Evolutionary conservation across 2,113 vertebrate genomes (phyloP).

Genomic region (Sciurus niger): DNA sequence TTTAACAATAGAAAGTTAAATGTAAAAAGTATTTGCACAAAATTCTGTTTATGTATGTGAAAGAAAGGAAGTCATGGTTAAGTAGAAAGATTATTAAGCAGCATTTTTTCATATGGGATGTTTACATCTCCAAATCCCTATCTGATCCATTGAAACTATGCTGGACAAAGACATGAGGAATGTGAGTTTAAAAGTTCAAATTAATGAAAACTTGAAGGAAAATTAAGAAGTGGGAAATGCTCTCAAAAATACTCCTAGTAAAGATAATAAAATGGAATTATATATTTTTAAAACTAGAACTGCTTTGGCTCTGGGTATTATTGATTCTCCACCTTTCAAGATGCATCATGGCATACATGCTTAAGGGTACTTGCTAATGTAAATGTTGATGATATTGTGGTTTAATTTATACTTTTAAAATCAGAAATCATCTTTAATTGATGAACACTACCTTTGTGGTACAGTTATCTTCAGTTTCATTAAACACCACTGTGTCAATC

Average conservation of each 20-base stretch:
- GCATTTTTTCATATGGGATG: constrained; percentile 9
- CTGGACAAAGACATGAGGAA: not conserved
- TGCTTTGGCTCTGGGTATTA: constrained; percentile 56
- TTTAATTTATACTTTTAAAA: constrained; percentile 81
- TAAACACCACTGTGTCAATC: constrained; percentile 70
- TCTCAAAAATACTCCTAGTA: not conserved
- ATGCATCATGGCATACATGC: not conserved
- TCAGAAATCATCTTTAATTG: constrained; percentile 82
- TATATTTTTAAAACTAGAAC: not conserved
- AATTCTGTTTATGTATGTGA: not conserved
- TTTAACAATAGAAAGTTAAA: too few species aligned
- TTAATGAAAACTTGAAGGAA: constrained; percentile 40
- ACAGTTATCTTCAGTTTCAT: constrained; percentile 84
- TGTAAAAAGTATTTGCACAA: not conserved
- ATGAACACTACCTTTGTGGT: constrained; percentile 83
- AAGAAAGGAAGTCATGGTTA: not conserved
- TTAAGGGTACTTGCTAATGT: not conserved
- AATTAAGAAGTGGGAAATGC: not conserved
- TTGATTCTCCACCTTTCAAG: constrained; percentile 54
- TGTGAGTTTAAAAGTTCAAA: not conserved
- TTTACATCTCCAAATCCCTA: not conserved
- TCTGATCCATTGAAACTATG: not conserved
- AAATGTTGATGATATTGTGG: constrained; percentile 61
- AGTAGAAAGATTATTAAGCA: not conserved
- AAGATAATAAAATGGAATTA: not conserved